A percentile compares a stretch with the other conserved stretches of the same genome.
Conservation (phyloP, 2,113 vertebrate genomes). For the Aleadryas rufinucha region DNA sequence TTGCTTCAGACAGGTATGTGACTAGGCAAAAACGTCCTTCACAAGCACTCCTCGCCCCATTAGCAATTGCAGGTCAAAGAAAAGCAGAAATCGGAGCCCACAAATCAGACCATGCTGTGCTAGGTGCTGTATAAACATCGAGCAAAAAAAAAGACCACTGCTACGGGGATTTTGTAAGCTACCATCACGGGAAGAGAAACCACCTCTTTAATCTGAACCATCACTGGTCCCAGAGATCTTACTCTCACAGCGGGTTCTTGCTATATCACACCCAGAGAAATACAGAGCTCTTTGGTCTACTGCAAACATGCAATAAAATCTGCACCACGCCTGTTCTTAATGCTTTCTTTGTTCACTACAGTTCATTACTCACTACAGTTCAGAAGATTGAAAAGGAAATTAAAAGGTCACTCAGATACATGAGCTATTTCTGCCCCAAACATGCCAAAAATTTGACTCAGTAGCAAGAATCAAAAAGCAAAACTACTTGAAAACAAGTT, state of each 20-base stretch:
- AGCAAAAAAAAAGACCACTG: not conserved
- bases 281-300: not conserved
- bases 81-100: not conserved
- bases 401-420: constrained; percentile 1
- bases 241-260: not conserved
- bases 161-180: not conserved
- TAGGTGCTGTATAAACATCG: not conserved
- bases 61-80: not conserved
- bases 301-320: not conserved
- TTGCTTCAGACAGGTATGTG: not conserved
- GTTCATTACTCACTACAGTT: not conserved
- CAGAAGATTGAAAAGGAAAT: not conserved
- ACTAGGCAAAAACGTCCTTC: not conserved
- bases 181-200: not conserved
- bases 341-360: constrained; percentile 19
- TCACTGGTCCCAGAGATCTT: not conserved
- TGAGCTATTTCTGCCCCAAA: not conserved
- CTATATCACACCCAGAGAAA: not conserved
- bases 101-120: not conserved
- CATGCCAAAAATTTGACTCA: not conserved
- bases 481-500: not conserved
- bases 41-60: not conserved
- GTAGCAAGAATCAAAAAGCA: not conserved
- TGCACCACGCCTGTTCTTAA: not conserved
- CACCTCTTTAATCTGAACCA: not conserved